phyloP scores from a whole-genome alignment of 1,140 invertebrate genomes.

The Drosophila athabasca region DNA sequence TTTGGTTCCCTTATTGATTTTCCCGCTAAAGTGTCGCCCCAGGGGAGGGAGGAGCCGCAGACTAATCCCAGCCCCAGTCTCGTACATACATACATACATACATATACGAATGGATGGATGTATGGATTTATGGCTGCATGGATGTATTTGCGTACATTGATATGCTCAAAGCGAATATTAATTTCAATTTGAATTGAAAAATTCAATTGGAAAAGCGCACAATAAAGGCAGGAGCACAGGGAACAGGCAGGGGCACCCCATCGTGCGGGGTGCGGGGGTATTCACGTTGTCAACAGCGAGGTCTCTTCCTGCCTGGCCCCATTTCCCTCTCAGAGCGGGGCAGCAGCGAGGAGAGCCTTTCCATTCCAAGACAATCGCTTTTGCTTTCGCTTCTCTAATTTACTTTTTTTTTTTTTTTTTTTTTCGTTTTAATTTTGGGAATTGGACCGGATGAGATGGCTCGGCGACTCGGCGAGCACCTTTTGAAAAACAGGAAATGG shows the following conservation, averaged over 20 bases:
- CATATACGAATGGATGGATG: too few species aligned
- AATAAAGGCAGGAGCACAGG: too few species aligned
- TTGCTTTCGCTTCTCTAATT: slow-evolving; percentile 39
- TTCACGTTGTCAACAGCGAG: too few species aligned
- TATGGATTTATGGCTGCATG: too few species aligned
- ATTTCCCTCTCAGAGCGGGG: too few species aligned
- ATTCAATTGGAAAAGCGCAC: slow-evolving; percentile 57
- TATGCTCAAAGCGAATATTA: slow-evolving; percentile 75
- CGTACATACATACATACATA: not conserved
- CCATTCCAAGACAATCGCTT: slow-evolving; percentile 28
- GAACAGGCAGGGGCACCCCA: too few species aligned
- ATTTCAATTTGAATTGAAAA: slow-evolving; percentile 73
- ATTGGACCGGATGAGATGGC: not conserved
- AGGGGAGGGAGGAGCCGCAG: not conserved
- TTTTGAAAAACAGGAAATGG: slow-evolving; percentile 71
- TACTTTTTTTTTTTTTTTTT: not conserved
- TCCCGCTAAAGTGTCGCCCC: slow-evolving; percentile 9
- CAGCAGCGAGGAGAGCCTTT: slow-evolving; percentile 22
- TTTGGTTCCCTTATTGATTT: slow-evolving; percentile 38
- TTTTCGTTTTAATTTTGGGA: slow-evolving; percentile 46
- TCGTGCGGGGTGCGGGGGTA: too few species aligned
- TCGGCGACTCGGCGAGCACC: slow-evolving; percentile 30
- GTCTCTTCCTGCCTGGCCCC: slow-evolving; percentile 13
- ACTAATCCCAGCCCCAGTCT: slow-evolving; percentile 16
- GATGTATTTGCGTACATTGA: slow-evolving; percentile 40